These are phyloP conservation scores for Psilanteris sp. DNA, from an alignment of 1,140 invertebrate genomes.

Conservation along the genomic window DNA sequence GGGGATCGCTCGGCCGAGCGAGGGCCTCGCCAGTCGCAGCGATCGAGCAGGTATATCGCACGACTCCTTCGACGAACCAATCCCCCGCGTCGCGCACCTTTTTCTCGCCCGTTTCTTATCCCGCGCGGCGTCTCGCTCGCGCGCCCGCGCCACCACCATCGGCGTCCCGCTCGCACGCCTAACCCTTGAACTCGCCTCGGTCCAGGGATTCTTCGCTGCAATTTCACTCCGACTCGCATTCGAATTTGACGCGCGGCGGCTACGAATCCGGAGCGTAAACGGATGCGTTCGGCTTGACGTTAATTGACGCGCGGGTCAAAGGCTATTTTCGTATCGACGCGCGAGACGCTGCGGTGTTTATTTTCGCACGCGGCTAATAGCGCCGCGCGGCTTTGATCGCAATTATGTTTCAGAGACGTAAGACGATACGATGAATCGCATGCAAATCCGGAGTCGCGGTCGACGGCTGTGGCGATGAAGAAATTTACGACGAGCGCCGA, in stretches of 20 bases:
- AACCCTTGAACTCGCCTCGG: conserved; percentile 57
- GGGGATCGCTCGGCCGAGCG: conserved; percentile 6
- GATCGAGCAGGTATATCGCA: conserved; percentile 57
- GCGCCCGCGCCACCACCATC: conserved; percentile 8
- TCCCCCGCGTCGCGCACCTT: conserved; percentile 31
- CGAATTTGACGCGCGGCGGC: conserved; percentile 68
- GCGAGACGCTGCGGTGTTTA: too few relatives aligned
- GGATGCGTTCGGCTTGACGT: too few relatives aligned
- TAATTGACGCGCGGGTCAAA: too few relatives aligned
- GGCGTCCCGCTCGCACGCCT: conserved; percentile 27
- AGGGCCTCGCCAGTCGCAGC: conserved; percentile 25
- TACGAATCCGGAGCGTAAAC: too few relatives aligned
- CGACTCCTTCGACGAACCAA: conserved; percentile 43
- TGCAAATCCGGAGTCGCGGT: too few relatives aligned
- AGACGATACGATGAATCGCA: too few relatives aligned
- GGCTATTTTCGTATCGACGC: too few relatives aligned
- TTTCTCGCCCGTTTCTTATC: conserved; percentile 4
- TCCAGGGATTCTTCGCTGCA: conserved; percentile 61
- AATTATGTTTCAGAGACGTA: too few relatives aligned
- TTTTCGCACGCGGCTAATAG: too few relatives aligned
- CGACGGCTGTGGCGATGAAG: too few relatives aligned
- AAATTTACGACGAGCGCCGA: too few relatives aligned
- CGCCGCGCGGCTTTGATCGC: too few relatives aligned
- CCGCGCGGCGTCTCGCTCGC: conserved; percentile 15
- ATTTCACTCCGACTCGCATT: conserved; percentile 66